phyloP scores from a whole-genome alignment of 2,888 invertebrate genomes.

The Pristionchus japonicus region DNA sequence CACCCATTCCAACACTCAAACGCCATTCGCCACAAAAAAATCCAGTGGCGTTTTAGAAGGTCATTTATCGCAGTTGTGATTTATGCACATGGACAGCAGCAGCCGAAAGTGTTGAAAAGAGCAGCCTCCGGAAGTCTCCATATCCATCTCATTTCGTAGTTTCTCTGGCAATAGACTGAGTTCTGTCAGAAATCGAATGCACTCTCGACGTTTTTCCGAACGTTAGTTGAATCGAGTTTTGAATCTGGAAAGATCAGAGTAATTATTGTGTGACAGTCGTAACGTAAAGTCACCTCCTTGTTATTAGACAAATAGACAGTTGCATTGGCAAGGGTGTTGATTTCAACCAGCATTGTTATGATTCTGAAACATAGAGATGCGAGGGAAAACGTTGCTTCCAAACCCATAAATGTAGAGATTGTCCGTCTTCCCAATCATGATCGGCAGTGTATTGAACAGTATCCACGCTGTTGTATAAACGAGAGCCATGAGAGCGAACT shows the following conservation, averaged over 20 bases:
- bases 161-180: not conserved
- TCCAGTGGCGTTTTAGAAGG: no score
- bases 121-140: no score
- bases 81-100: no score
- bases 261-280: not conserved
- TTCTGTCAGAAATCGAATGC: not conserved
- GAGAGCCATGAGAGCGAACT: not conserved
- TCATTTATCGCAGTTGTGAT: no score
- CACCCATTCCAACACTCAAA: no score
- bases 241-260: not conserved
- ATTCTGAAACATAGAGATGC: no score
- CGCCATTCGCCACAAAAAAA: no score
- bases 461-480: not conserved
- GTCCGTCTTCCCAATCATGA: not conserved
- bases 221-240: not conserved
- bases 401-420: not conserved
- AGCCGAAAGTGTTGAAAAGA: no score
- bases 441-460: not conserved
- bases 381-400: no score
- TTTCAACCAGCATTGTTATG: not conserved
- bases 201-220: not conserved
- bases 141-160: not conserved
- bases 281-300: not conserved
- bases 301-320: not conserved
- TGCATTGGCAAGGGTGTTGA: not conserved